Conservation (phyloP, 2,888 invertebrate genomes). For the Mechanitis mazaeus region DNA sequence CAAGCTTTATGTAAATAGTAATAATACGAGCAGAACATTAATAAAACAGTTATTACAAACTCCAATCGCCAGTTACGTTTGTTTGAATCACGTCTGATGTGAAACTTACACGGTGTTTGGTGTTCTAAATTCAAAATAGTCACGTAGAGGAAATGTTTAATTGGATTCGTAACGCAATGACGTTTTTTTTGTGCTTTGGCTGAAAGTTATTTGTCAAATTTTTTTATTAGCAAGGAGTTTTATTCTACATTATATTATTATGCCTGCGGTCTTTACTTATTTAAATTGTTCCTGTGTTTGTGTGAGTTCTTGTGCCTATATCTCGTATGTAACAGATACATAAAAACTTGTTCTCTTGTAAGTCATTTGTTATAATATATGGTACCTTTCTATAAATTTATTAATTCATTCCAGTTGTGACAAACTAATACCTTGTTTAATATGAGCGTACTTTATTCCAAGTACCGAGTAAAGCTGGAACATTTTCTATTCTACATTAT, state of each 20-base stretch:
- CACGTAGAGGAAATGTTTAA: constrained; percentile 52
- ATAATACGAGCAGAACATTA: too few species aligned
- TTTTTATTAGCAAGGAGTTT: background rate
- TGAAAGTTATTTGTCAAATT: constrained; percentile 7
- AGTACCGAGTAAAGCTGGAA: constrained; percentile 3
- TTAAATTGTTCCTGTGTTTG: too few species aligned
- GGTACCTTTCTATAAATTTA: too few species aligned
- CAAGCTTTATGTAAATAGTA: too few species aligned
- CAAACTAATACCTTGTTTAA: constrained; percentile 10
- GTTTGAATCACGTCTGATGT: constrained; percentile 60
- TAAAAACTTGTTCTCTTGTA: too few species aligned
- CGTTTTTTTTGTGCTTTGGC: constrained; percentile 10
- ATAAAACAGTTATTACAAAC: constrained; percentile 12
- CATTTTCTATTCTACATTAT: constrained; percentile 10
- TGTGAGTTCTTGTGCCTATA: too few species aligned
- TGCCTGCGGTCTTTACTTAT: background rate
- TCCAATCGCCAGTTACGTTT: constrained; percentile 33
- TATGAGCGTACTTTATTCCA: constrained; percentile 4
- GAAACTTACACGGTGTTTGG: constrained; percentile 47
- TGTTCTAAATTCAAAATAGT: constrained; percentile 47
- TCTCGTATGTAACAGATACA: too few species aligned
- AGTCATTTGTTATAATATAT: too few species aligned
- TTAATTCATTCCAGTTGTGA: background rate
- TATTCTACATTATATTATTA: background rate
- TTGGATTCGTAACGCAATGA: constrained; percentile 26